phyloP scores from a whole-genome alignment of 2,888 invertebrate species.

The Drosophila putrida region DNA sequence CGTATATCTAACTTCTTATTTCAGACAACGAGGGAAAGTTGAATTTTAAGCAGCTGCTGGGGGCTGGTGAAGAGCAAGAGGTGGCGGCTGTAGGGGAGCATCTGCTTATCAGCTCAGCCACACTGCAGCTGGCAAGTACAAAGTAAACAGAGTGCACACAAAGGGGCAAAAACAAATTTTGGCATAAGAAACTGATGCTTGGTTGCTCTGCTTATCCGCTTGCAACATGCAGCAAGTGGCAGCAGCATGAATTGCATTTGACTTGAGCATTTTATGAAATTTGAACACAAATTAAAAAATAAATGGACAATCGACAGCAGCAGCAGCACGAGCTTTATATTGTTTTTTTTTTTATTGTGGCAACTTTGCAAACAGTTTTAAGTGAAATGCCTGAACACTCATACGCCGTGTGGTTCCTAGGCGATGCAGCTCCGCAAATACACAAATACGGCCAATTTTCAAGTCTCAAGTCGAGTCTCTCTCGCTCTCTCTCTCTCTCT shows the following conservation, averaged over 20 bases:
- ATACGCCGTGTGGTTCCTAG: conserved; percentile 46
- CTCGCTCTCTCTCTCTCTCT: neutral
- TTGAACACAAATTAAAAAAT: conserved; percentile 54
- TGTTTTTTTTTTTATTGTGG: conserved; percentile 20
- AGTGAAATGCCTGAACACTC: conserved; percentile 55
- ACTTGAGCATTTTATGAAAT: conserved; percentile 35
- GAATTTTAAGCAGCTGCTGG: conserved; percentile 52
- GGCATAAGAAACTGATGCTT: conserved; percentile 1
- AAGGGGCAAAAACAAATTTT: conserved; percentile 29
- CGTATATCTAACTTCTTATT: conserved; percentile 42
- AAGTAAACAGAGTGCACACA: conserved; percentile 40
- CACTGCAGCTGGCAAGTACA: conserved; percentile 37
- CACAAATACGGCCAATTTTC: conserved; percentile 74
- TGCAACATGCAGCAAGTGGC: conserved; percentile 41
- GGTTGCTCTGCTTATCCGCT: conserved; percentile 46
- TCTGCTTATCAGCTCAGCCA: conserved; percentile 63
- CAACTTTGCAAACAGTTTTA: conserved; percentile 55
- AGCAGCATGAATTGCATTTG: conserved; percentile 23
- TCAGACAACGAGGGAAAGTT: conserved; percentile 8
- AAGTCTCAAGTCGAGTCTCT: conserved; percentile 27
- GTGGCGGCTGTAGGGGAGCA: neutral
- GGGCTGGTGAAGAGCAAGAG: too few relatives aligned
- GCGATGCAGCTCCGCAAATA: conserved; percentile 26
- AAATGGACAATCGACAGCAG: conserved; percentile 54
- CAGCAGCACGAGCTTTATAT: conserved; percentile 12